A percentile compares a stretch with the other conserved stretches of the same genome.
Evolutionary conservation across 2,797 vertebrate genomes (phyloP).

Genomic region (Odontamblyopus lacepedii): DNA sequence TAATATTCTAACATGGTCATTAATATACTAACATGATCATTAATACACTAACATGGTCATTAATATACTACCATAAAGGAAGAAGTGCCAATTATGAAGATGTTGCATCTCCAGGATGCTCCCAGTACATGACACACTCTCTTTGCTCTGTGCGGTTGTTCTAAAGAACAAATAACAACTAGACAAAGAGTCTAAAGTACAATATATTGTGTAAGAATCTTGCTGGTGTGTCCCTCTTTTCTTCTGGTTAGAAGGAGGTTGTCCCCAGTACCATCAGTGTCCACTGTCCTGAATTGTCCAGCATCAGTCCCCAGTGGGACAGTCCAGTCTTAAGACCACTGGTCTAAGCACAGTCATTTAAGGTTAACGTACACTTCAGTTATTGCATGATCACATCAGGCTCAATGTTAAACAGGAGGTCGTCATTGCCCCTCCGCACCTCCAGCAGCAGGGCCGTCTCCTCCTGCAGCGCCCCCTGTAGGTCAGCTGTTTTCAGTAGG

Average conservation of each 20-base stretch:
- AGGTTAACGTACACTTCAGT: no score
- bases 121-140: background rate
- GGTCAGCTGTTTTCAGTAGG: slow-evolving; percentile 82
- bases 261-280: background rate
- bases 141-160: background rate
- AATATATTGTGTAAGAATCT: background rate
- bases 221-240: background rate
- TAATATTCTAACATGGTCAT: no score
- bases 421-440: slow-evolving; percentile 89
- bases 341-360: background rate
- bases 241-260: slow-evolving; percentile 1
- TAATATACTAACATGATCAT: no score
- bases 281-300: background rate
- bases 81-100: background rate
- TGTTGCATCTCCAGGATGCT: slow-evolving; percentile 9
- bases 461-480: slow-evolving; percentile 87
- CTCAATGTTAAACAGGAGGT: slow-evolving; percentile 91
- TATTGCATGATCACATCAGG: slow-evolving; percentile 90
- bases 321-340: background rate
- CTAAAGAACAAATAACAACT: background rate
- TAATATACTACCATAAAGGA: background rate
- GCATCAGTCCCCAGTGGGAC: slow-evolving; percentile 9
- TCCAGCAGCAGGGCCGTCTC: slow-evolving; percentile 90
- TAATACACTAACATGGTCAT: no score
- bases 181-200: background rate